Evolutionary conservation across 2,797 vertebrate genomes (phyloP).

Genomic region (Selene dorsalis): DNA sequence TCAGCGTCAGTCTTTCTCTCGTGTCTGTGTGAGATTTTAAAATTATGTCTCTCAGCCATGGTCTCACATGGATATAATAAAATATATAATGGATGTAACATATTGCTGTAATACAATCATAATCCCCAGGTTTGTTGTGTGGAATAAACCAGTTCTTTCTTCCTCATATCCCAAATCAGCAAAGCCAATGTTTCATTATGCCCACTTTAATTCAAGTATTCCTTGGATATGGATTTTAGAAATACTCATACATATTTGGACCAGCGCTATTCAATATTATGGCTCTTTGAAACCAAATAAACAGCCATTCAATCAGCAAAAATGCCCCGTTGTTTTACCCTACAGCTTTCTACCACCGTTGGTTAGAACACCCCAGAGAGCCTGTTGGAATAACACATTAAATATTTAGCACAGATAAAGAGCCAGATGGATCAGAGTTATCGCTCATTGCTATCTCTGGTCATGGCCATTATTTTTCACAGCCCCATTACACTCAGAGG

Average conservation of each 20-base stretch:
- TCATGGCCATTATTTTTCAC: slow-evolving; percentile 82
- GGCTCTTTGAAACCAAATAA: slow-evolving; percentile 71
- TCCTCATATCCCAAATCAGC: slow-evolving; percentile 8
- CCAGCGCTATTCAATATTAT: slow-evolving; percentile 33
- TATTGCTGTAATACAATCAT: slow-evolving; percentile 32
- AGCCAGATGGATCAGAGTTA: slow-evolving; percentile 84
- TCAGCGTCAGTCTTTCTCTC: background rate
- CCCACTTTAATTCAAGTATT: slow-evolving; percentile 32
- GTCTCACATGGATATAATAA: slow-evolving; percentile 19
- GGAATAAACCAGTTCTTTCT: slow-evolving; percentile 40
- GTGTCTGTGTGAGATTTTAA: slow-evolving; percentile 35
- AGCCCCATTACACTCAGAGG: slow-evolving; percentile 81
- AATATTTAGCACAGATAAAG: slow-evolving; percentile 84
- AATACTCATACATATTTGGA: slow-evolving; percentile 46
- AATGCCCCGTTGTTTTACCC: slow-evolving; percentile 75
- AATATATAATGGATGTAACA: slow-evolving; percentile 10
- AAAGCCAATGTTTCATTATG: slow-evolving; percentile 25
- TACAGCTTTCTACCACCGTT: slow-evolving; percentile 73
- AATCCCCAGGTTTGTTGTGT: slow-evolving; percentile 29
- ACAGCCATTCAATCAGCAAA: slow-evolving; percentile 76
- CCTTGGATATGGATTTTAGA: slow-evolving; percentile 42
- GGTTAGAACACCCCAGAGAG: slow-evolving; percentile 78
- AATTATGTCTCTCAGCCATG: slow-evolving; percentile 33
- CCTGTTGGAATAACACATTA: slow-evolving; percentile 82
- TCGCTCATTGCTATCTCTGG: slow-evolving; percentile 83